These are phyloP conservation scores for Dromaius novaehollandiae DNA, from an alignment of 2,113 vertebrate genomes.

Conservation along the genomic window DNA sequence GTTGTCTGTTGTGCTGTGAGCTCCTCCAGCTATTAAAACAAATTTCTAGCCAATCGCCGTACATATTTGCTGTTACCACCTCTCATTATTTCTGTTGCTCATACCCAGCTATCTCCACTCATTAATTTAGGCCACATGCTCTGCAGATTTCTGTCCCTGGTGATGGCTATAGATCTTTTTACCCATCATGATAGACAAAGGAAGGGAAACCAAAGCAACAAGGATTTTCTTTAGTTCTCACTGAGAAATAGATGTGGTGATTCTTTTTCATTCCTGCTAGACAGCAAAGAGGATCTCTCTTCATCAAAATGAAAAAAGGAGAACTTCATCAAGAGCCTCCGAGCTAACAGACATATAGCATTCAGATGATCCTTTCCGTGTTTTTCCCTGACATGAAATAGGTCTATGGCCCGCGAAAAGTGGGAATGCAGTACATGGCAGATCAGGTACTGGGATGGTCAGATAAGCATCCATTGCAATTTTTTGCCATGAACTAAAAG, in stretches of 20 bases:
- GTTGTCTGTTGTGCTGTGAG: background rate
- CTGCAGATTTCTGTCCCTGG: background rate
- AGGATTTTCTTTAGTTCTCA: fast-evolving
- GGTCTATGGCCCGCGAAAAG: background rate
- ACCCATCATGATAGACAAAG: background rate
- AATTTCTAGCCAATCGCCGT: background rate
- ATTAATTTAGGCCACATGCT: background rate
- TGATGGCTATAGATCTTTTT: background rate
- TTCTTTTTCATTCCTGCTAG: background rate
- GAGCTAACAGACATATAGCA: background rate
- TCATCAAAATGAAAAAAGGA: background rate
- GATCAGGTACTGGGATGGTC: slow-evolving; percentile 22
- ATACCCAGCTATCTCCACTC: background rate
- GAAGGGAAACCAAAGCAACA: background rate
- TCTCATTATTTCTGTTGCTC: background rate
- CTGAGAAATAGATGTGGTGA: background rate
- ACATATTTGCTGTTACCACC: background rate
- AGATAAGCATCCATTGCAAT: slow-evolving; percentile 7
- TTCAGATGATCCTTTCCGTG: background rate
- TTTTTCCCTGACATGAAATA: background rate
- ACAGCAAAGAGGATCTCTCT: background rate
- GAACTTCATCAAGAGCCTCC: background rate
- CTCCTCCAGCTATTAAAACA: background rate
- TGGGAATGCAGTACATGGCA: background rate
- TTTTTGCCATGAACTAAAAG: slow-evolving; percentile 27